Base-by-base conservation (phyloP, 2,888 invertebrate genomes). In the Cinara cedri region DNA sequence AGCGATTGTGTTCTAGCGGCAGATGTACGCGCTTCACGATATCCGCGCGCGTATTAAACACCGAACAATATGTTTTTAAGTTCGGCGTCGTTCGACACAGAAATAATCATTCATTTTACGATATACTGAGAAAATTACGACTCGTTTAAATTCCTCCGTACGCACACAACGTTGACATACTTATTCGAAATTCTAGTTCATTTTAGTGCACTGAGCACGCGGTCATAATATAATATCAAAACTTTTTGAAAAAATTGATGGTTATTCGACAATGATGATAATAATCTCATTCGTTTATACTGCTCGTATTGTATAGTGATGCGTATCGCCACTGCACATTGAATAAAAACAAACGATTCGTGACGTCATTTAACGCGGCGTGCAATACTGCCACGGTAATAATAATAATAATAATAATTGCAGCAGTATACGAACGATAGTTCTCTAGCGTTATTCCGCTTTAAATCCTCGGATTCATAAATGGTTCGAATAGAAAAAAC, bases 331-430 rank as follows among this genome's bases (percentile, higher is more conserved):
- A 16, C 11, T 26, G 60, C 14, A 19, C 1, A 72, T 51, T 21
- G n/a, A 62, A 74, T 34, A 21, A 74, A 51, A 62, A 63, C 62
- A 51, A 74, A 74, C 51, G 62, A 51, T 34, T 62, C 62, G 72
- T 72, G 19, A 74, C 49, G 62, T 62, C 34, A 34, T 72, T 72
- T 62, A 51, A 63, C 51, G 21, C 21, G 10, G 26, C 46, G 49
- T 19, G 72, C 49, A n/a, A n/a, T n/a, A 62, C 26, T 49, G 9
- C 49, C 60, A n/a, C n/a, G n/a, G 46, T 44, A 70, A 49, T 60
- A 60, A 72, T 72, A n/a, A n/a, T 34, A 34, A 34, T 34, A 34
- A 34, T 34, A 6, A 34, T 6, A 34, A 34, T 34, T 34, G 3
- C 34, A 34, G 34, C 34, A 10, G 72, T 16, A 14, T 72, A 19